Percentiles rank a stretch among this genome's conserved stretches.
Conservation (phyloP, 2,888 invertebrate genomes). For the Molanna angustata region DNA sequence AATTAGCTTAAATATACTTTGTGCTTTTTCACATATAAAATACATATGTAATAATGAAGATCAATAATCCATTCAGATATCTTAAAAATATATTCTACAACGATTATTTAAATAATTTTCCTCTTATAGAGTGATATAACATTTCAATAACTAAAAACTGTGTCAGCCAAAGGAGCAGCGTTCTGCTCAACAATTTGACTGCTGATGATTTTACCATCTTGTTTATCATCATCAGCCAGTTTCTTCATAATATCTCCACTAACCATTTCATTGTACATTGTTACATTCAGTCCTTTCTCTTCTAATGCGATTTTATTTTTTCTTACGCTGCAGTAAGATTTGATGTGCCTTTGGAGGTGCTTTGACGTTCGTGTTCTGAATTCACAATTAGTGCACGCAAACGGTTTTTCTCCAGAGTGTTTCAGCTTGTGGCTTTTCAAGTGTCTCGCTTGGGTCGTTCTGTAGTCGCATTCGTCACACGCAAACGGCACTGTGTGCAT, state of each 20-base stretch:
- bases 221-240: neutral
- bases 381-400: conserved; percentile 10
- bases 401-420: conserved; percentile 16
- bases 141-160: too few species aligned
- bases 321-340: neutral
- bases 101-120: too few species aligned
- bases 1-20: too few species aligned
- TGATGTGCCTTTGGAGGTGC: conserved; percentile 10
- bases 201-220: too few species aligned
- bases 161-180: too few species aligned
- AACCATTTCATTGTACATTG: neutral
- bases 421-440: conserved; percentile 9
- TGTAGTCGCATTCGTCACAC: conserved; percentile 12
- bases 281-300: neutral
- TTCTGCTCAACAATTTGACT: too few species aligned
- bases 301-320: too few species aligned
- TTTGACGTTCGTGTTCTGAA: conserved; percentile 13
- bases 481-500: conserved; percentile 15
- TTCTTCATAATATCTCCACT: neutral
- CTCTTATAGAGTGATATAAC: too few species aligned
- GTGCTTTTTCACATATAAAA: too few species aligned
- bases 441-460: conserved; percentile 7
- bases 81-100: too few species aligned
- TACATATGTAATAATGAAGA: too few species aligned
- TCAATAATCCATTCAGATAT: too few species aligned